Conservation (phyloP, 2,888 invertebrate species). For the Cepaea hortensis region DNA sequence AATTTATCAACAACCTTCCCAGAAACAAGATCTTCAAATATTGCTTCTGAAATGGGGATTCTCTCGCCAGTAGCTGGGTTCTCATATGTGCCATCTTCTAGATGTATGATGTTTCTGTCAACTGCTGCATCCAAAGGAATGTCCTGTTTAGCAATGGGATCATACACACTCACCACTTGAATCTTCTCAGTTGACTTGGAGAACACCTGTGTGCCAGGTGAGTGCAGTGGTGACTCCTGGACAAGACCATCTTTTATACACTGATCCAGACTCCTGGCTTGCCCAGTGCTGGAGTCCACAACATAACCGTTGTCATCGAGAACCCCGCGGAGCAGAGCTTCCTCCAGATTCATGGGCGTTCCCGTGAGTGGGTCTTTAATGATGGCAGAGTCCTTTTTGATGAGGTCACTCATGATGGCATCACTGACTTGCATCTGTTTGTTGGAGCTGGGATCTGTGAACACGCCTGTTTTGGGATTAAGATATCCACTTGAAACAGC, state of each 20-base stretch:
- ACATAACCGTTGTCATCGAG: constrained; percentile 56
- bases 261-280: constrained; percentile 55
- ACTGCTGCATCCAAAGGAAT: constrained; percentile 64
- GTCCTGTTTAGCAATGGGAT: constrained; percentile 60
- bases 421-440: constrained; percentile 87
- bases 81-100: constrained; percentile 83
- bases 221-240: constrained; percentile 81
- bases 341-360: constrained; percentile 82
- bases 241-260: constrained; percentile 72
- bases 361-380: constrained; percentile 56
- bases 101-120: constrained; percentile 71
- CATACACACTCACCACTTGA: constrained; percentile 63
- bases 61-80: constrained; percentile 90
- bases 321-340: constrained; percentile 81
- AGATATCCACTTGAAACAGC: constrained; percentile 81
- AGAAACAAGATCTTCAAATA: constrained; percentile 82
- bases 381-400: constrained; percentile 64
- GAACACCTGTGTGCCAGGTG: constrained; percentile 56
- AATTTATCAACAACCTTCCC: constrained; percentile 65
- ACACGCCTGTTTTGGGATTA: constrained; percentile 86
- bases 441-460: constrained; percentile 86
- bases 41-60: constrained; percentile 88
- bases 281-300: constrained; percentile 57
- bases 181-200: constrained; percentile 65
- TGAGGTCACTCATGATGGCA: constrained; percentile 80